Evolutionary conservation across 2,113 vertebrate species (phyloP).

Genomic region (Etheostoma cragini): DNA sequence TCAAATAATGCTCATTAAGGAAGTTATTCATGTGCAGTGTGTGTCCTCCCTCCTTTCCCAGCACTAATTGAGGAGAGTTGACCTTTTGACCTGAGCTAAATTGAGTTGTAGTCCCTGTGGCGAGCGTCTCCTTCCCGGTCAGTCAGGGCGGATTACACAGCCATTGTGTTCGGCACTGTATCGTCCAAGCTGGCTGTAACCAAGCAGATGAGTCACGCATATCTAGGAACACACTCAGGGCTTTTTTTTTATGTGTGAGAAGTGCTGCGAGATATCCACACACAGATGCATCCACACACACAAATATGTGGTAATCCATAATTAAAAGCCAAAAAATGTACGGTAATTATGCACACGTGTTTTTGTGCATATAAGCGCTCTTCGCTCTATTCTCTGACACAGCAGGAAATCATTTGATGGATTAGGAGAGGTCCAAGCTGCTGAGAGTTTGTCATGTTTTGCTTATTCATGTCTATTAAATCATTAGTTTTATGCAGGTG

Average conservation of each 20-base stretch:
- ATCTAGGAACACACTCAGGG: conserved; percentile 77
- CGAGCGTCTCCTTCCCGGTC: conserved; percentile 83
- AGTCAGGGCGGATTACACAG: conserved; percentile 84
- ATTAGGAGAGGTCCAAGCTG: conserved; percentile 47
- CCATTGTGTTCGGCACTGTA: conserved; percentile 81
- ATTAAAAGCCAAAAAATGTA: conserved; percentile 30
- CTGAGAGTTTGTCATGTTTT: conserved; percentile 51
- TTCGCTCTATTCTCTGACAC: conserved; percentile 31
- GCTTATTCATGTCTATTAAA: conserved; percentile 50
- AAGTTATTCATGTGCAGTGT: conserved; percentile 81
- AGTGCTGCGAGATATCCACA: conserved; percentile 36
- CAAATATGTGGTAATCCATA: not conserved
- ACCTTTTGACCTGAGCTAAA: conserved; percentile 84
- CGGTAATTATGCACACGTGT: not conserved
- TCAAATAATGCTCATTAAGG: conserved; percentile 85
- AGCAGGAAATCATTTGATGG: conserved; percentile 56
- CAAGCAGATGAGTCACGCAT: conserved; percentile 84
- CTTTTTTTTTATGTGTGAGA: conserved; percentile 49
- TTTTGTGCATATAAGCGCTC: conserved; percentile 1
- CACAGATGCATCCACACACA: conserved; percentile 25
- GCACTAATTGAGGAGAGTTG: conserved; percentile 84
- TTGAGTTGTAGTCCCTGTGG: conserved; percentile 86
- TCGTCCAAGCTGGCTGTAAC: conserved; percentile 80
- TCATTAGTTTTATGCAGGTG: conserved; percentile 20
- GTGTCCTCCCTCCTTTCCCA: conserved; percentile 68